Conservation (phyloP, 2,113 vertebrate genomes). For the Poeciliopsis prolifica region DNA sequence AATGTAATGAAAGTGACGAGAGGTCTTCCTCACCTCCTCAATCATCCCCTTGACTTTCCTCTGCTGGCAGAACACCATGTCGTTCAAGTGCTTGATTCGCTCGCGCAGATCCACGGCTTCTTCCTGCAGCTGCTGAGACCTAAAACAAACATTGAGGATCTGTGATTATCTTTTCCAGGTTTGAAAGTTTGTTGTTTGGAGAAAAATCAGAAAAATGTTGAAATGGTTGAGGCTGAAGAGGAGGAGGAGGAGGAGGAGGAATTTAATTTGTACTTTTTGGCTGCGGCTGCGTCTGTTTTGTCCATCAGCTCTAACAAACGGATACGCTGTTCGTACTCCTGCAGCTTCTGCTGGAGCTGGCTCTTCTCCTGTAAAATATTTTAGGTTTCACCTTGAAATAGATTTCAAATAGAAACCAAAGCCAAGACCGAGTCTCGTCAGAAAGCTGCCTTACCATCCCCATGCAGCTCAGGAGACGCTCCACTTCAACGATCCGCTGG, state of each 20-base stretch:
- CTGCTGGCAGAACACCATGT: constrained; percentile 99
- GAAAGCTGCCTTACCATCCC: constrained; percentile 78
- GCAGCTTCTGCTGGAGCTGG: constrained; percentile 86
- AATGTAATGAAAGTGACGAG: constrained; percentile 3
- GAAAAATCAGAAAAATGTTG: neutral
- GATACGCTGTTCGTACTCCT: constrained; percentile 86
- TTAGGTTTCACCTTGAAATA: neutral
- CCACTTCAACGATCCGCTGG: constrained; percentile 88
- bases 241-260: neutral
- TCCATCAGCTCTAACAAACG: constrained; percentile 76
- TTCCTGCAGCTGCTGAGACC: constrained; percentile 86
- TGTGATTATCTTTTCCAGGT: neutral
- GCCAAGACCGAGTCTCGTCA: neutral
- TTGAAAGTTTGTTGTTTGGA: too few relatives aligned
- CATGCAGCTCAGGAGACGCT: constrained; percentile 92
- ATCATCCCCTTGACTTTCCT: constrained; percentile 98
- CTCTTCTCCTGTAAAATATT: constrained; percentile 85
- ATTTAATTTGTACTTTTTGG: constrained; percentile 78
- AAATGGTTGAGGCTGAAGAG: neutral
- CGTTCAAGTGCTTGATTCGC: constrained; percentile 93
- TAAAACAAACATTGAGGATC: constrained; percentile 46
- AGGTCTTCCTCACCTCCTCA: constrained; percentile 87
- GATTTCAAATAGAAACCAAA: neutral
- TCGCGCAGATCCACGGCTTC: constrained; percentile 87
- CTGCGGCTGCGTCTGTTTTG: constrained; percentile 54